A percentile compares a stretch with the other conserved stretches of the same genome.
phyloP scores from a whole-genome alignment of 2,888 invertebrate genomes.

The Desoria tigrina region DNA sequence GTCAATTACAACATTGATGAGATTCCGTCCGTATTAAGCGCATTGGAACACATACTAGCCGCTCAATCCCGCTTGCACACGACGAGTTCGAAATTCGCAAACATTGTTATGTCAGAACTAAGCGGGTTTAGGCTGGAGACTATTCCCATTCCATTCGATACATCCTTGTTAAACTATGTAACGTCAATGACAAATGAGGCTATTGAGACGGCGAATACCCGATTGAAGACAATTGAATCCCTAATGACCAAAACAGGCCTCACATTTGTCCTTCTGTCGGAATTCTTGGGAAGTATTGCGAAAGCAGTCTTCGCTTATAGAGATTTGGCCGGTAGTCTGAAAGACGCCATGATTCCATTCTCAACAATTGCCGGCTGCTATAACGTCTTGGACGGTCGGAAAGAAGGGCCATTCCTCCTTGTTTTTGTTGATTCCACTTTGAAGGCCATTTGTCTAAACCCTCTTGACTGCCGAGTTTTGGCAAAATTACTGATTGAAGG shows the following conservation, averaged over 20 bases:
- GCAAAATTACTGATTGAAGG: neutral
- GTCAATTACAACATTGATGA: neutral
- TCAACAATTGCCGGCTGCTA: neutral
- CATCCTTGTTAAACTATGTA: neutral
- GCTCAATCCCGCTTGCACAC: neutral
- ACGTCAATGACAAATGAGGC: too few relatives aligned
- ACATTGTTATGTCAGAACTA: neutral
- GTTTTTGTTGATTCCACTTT: neutral
- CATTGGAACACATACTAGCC: neutral
- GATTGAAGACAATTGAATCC: neutral
- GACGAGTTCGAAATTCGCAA: neutral
- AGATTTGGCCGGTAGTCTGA: neutral
- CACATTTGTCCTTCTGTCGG: constrained; percentile 1
- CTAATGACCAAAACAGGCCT: neutral
- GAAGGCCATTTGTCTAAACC: neutral
- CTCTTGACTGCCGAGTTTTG: neutral
- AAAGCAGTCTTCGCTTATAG: neutral
- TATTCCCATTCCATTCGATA: neutral
- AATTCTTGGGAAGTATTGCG: neutral
- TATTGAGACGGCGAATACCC: too few relatives aligned
- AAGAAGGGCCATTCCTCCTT: neutral
- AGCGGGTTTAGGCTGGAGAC: too few relatives aligned
- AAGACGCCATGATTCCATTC: neutral
- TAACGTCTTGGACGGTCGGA: neutral
- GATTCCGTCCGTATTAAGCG: neutral